phyloP scores from a whole-genome alignment of 2,797 vertebrate species.

The Galagoides demidoff region DNA sequence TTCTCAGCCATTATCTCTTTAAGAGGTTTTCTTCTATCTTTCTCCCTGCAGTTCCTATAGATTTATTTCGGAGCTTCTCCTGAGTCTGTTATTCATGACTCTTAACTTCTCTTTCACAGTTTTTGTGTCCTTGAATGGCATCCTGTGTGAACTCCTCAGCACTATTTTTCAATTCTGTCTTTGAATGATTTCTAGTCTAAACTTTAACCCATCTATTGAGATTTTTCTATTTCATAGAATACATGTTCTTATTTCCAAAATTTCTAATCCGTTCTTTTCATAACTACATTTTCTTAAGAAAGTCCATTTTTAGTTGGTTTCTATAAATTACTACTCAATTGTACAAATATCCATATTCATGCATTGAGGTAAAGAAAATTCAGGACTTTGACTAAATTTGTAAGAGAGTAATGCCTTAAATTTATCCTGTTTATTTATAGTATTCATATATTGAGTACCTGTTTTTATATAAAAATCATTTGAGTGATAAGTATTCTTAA shows the following conservation, averaged over 20 bases:
- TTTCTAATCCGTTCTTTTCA: not conserved
- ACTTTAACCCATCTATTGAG: not conserved
- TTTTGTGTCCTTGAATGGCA: not conserved
- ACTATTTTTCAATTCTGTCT: not conserved
- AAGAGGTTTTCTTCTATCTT: not conserved
- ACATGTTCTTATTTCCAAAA: not conserved
- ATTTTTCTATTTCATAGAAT: constrained; percentile 23
- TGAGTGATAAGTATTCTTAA: not conserved
- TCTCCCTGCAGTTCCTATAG: not conserved
- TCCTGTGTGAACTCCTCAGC: not conserved
- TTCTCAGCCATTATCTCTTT: constrained; percentile 20
- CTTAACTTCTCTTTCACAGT: not conserved
- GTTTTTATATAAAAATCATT: not conserved
- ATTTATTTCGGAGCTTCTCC: not conserved
- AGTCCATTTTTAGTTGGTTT: not conserved
- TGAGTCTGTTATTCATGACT: constrained; percentile 10
- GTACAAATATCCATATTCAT: not conserved
- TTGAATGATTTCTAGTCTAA: not conserved
- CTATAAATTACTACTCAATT: constrained; percentile 19
- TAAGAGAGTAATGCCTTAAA: not conserved
- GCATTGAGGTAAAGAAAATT: not conserved
- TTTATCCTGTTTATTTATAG: not conserved
- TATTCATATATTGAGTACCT: not conserved
- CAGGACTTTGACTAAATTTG: not conserved
- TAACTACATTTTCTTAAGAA: constrained; percentile 6